Conservation (phyloP, 2,888 invertebrate species). For the Nemotelus nigrinus region DNA sequence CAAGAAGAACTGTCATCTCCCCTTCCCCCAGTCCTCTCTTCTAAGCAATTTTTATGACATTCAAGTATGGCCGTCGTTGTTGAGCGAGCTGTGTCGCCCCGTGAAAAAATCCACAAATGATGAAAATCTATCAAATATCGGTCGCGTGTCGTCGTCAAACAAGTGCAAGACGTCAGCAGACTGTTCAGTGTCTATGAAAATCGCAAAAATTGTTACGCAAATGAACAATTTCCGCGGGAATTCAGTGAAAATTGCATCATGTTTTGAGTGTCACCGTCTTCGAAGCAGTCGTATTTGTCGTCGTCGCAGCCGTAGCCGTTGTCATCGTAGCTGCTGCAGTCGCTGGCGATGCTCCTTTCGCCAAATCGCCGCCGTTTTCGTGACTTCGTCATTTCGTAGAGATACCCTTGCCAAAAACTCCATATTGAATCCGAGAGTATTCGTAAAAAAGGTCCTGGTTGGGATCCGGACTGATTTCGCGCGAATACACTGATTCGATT, state of each 20-base stretch:
- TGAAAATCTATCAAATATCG: constrained; percentile 44
- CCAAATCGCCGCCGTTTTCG: neutral
- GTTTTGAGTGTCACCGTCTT: constrained; percentile 45
- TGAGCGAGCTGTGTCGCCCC: constrained; percentile 40
- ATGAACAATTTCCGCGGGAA: constrained; percentile 22
- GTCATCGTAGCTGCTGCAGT: neutral
- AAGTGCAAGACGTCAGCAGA: constrained; percentile 18
- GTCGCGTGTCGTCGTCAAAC: constrained; percentile 20
- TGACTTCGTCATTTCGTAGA: constrained; percentile 1
- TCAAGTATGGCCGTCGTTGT: constrained; percentile 49
- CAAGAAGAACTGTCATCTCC: neutral
- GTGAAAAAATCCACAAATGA: constrained; percentile 48
- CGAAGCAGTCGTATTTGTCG: neutral
- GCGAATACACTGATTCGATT: neutral
- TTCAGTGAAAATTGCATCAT: constrained; percentile 31
- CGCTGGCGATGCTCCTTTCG: neutral
- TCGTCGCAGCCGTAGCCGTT: constrained; percentile 19
- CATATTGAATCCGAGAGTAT: neutral
- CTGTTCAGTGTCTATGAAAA: constrained; percentile 24
- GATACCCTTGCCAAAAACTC: constrained; percentile 1
- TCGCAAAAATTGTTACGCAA: constrained; percentile 3
- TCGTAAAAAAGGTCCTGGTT: neutral
- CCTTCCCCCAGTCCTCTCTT: constrained; percentile 3
- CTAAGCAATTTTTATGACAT: constrained; percentile 36
- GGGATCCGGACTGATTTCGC: neutral